Conservation (phyloP, 2,888 invertebrate genomes). For the Halictus quadricinctus region DNA sequence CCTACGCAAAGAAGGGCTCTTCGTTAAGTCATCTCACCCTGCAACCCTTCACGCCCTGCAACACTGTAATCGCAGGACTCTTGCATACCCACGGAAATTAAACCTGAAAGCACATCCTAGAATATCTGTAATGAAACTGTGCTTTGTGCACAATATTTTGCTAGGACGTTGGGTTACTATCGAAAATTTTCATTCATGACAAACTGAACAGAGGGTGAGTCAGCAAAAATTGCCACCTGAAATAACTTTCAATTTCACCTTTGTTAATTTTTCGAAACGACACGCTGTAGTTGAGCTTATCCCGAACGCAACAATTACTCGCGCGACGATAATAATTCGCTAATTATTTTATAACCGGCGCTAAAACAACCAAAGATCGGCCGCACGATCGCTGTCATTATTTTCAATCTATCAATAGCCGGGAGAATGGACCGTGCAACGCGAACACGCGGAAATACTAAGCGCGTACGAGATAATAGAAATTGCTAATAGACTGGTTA, state of each 20-base stretch:
- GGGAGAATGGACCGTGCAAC: neutral
- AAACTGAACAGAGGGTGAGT: no score
- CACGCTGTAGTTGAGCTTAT: neutral
- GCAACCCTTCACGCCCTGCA: conserved; percentile 29
- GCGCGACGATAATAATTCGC: neutral
- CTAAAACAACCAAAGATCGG: neutral
- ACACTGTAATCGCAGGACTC: conserved; percentile 24
- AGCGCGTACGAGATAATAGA: conserved; percentile 46
- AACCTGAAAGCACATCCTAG: neutral
- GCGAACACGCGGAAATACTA: conserved; percentile 26
- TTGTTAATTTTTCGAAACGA: neutral
- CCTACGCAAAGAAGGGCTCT: conserved; percentile 48
- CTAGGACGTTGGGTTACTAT: neutral
- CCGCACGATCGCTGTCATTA: neutral
- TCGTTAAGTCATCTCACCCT: conserved; percentile 45
- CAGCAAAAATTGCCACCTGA: no score
- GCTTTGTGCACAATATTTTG: neutral
- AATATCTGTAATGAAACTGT: neutral
- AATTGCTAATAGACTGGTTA: conserved; percentile 66
- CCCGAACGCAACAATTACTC: neutral
- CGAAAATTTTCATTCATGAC: no score
- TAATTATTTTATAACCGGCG: neutral
- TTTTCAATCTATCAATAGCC: conserved; percentile 1
- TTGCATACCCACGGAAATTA: conserved; percentile 10
- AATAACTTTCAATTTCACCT: no score